These are phyloP conservation scores for Parapristionchus giblindavisi DNA, from an alignment of 2,888 invertebrate species.

Conservation along the genomic window DNA sequence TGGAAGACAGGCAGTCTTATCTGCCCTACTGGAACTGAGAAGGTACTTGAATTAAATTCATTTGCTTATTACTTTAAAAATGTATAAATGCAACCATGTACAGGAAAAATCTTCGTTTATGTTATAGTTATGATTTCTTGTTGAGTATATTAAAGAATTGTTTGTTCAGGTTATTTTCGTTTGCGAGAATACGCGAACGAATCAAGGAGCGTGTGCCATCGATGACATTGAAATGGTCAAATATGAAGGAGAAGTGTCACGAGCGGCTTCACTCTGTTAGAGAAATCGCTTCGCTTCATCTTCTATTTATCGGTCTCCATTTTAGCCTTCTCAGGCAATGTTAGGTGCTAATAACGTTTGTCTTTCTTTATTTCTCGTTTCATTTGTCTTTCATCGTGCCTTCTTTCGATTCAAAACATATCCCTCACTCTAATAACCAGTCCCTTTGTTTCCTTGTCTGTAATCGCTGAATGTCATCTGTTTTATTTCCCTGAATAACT, in stretches of 20 bases:
- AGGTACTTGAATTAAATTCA: slow-evolving; percentile 47
- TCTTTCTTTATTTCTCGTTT: background rate
- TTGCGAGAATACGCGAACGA: slow-evolving; percentile 69
- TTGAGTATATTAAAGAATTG: background rate
- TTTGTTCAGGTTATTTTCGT: slow-evolving; percentile 64
- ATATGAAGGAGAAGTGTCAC: slow-evolving; percentile 50
- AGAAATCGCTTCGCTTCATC: background rate
- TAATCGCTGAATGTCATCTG: slow-evolving; percentile 20
- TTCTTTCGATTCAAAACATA: background rate
- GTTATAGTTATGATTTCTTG: background rate
- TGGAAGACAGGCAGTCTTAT: slow-evolving; percentile 67
- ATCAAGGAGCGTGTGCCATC: slow-evolving; percentile 69
- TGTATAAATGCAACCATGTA: background rate
- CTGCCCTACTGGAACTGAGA: slow-evolving; percentile 67
- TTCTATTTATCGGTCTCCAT: background rate
- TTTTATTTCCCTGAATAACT: slow-evolving; percentile 5
- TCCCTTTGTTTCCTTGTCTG: too few species aligned
- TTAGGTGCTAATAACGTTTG: background rate
- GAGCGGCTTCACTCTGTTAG: slow-evolving; percentile 58
- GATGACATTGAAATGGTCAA: slow-evolving; percentile 67
- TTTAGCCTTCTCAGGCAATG: background rate
- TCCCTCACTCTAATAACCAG: slow-evolving; percentile 17
- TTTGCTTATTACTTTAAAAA: background rate
- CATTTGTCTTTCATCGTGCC: slow-evolving; percentile 16
- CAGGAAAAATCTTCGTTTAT: background rate